phyloP scores from a whole-genome alignment of 2,888 invertebrate genomes.

The Antheraea assamensis region DNA sequence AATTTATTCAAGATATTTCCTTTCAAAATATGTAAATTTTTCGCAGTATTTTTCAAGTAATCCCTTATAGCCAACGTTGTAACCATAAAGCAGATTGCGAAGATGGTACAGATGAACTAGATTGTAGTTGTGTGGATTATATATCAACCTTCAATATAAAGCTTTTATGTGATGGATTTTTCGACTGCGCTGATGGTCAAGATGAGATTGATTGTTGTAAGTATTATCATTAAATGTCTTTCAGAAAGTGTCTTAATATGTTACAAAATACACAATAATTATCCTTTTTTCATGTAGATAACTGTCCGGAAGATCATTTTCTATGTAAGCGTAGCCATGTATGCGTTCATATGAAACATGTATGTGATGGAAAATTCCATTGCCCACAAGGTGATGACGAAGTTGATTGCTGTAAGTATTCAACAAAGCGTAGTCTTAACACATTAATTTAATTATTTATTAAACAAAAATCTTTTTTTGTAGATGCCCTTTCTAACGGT shows the following conservation, averaged over 20 bases:
- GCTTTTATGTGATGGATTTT: conserved; percentile 88
- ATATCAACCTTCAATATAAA: conserved; percentile 75
- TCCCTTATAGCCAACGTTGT: conserved; percentile 84
- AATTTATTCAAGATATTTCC: not conserved
- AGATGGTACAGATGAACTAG: conserved; percentile 90
- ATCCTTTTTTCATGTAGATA: conserved; percentile 62
- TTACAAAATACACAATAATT: not conserved
- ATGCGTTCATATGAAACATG: conserved; percentile 83
- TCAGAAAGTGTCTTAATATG: not conserved
- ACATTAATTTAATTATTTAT: not conserved
- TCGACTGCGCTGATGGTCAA: conserved; percentile 88
- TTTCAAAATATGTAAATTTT: conserved; percentile 17
- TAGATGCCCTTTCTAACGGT: conserved; percentile 87
- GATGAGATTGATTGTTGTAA: conserved; percentile 90
- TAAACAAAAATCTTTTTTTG: conserved; percentile 35
- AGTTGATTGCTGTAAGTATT: conserved; percentile 87
- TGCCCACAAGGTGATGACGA: conserved; percentile 90
- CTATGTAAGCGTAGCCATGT: conserved; percentile 84
- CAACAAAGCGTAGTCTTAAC: not conserved
- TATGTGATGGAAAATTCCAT: conserved; percentile 85
- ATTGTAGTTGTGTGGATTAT: conserved; percentile 88
- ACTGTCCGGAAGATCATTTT: conserved; percentile 82
- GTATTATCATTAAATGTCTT: conserved; percentile 36
- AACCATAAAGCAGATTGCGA: conserved; percentile 89
- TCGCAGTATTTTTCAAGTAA: conserved; percentile 85